A percentile compares a stretch with the other conserved stretches of the same genome.
These are phyloP conservation scores for Penaeus indicus DNA, from an alignment of 1,140 invertebrate species.

Conservation along the genomic window DNA sequence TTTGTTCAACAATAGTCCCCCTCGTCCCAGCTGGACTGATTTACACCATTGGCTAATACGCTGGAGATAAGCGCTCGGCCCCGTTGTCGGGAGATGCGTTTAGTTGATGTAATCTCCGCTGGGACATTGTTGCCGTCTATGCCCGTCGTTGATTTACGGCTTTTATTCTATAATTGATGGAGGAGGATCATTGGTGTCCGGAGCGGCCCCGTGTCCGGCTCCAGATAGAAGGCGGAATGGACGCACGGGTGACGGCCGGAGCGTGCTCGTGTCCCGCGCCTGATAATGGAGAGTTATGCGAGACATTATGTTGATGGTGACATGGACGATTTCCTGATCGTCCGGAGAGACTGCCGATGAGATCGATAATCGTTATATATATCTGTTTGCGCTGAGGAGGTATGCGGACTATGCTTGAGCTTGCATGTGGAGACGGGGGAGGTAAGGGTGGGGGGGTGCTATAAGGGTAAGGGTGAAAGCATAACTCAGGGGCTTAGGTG, in stretches of 20 bases:
- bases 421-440: background rate
- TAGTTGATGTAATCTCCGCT: slow-evolving; percentile 58
- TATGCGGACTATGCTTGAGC: background rate
- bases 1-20: slow-evolving; percentile 53
- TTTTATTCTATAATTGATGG: slow-evolving; percentile 52
- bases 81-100: slow-evolving; percentile 47
- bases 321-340: too few relatives aligned
- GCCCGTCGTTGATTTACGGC: slow-evolving; percentile 36
- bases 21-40: slow-evolving; percentile 39
- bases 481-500: too few relatives aligned
- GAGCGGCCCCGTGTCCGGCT: background rate
- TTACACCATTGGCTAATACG: slow-evolving; percentile 57
- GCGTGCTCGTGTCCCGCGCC: too few relatives aligned
- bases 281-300: too few relatives aligned
- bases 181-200: slow-evolving; percentile 16
- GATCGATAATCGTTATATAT: background rate
- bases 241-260: too few relatives aligned
- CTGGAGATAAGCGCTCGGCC: slow-evolving; percentile 47
- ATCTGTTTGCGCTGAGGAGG: slow-evolving; percentile 12
- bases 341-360: too few relatives aligned
- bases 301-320: too few relatives aligned
- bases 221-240: too few relatives aligned
- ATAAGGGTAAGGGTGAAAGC: background rate
- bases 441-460: background rate
- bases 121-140: slow-evolving; percentile 51